Percentiles rank a stretch among this genome's conserved stretches.
Conservation (phyloP, 2,888 invertebrate genomes). For the Athripsodes cinereus region DNA sequence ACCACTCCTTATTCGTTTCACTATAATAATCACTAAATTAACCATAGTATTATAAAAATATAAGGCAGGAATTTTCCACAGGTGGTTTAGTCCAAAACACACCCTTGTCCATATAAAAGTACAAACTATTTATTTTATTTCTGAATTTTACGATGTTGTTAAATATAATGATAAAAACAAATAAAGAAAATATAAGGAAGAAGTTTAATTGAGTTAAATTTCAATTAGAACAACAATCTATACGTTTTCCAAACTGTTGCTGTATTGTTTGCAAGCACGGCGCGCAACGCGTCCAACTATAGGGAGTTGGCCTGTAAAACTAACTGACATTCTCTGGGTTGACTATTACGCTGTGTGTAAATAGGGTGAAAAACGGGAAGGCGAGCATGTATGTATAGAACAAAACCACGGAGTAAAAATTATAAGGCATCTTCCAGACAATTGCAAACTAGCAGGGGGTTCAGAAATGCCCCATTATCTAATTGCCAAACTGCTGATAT, state of each 20-base stretch:
- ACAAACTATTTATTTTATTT: neutral
- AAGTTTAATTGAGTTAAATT: neutral
- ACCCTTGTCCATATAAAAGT: slow-evolving; percentile 4
- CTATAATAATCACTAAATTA: no score
- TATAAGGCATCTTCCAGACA: neutral
- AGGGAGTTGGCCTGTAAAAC: slow-evolving; percentile 13
- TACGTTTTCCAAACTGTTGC: slow-evolving; percentile 10
- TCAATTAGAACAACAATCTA: neutral
- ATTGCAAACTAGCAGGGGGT: neutral
- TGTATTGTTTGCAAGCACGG: neutral
- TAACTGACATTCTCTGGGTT: slow-evolving; percentile 13
- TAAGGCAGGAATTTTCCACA: slow-evolving; percentile 9
- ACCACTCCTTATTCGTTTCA: no score
- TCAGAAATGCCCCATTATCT: neutral
- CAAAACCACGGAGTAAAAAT: slow-evolving; percentile 1
- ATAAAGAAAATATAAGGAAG: neutral
- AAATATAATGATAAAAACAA: neutral
- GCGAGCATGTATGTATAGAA: neutral
- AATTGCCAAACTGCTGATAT: no score
- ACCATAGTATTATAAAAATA: neutral
- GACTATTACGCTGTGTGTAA: slow-evolving; percentile 10
- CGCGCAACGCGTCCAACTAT: slow-evolving; percentile 8
- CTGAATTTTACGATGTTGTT: neutral
- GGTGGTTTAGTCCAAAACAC: slow-evolving; percentile 17
- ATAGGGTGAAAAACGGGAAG: neutral